Evolutionary conservation across 2,888 invertebrate species (phyloP), one percentile per base, ranked within the genome.

Genomic region (Dolomedes plantarius): DNA sequence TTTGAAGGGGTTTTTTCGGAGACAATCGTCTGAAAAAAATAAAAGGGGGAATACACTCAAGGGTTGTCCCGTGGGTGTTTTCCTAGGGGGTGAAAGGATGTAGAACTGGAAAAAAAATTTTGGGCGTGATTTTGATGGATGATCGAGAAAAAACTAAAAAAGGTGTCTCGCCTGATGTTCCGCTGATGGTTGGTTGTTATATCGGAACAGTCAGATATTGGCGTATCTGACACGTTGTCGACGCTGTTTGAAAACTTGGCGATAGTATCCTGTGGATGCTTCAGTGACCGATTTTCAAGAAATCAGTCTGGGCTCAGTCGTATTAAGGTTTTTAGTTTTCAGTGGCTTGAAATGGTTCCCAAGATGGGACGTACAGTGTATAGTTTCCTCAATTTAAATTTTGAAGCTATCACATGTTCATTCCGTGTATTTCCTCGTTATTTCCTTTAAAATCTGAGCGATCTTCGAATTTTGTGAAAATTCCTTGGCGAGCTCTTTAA

Each of bases 111-210:
- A 31, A 36, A 67, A 19, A n/a, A n/a, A 32, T n/a, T 6, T n/a
- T n/a, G 28, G 67, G n/a, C 32, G 67, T 67, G 32, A 67, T 67
- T 67, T 67, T 67, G 67, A 67, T 67, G 67, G 67, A 67, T 67
- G 32, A 23, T 32, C 23, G 1, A n/a, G n/a, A 36, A 1, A 19
- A 9, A 19, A 62, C n/a, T n/a, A n/a, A 31, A 32, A 67, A 67
- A 67, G 31, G 36, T 31, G 67, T 67, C 67, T n/a, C 36, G 67
- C 32, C 67, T 76, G 67, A 29, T 67, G 76, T 76, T 76, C 41
- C 46, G 76, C 67, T 76, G 76, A 76, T 76, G 76, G 65, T 9
- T 75, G 64, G 5, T 16, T 6, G n/a, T 41, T 27, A 36, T 41
- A 69, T 41, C 69, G 27, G n/a, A 16, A 32, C 9, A 28, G 27